Evolutionary conservation across 2,797 vertebrate genomes (phyloP).

Genomic region (Alectoris magna): DNA sequence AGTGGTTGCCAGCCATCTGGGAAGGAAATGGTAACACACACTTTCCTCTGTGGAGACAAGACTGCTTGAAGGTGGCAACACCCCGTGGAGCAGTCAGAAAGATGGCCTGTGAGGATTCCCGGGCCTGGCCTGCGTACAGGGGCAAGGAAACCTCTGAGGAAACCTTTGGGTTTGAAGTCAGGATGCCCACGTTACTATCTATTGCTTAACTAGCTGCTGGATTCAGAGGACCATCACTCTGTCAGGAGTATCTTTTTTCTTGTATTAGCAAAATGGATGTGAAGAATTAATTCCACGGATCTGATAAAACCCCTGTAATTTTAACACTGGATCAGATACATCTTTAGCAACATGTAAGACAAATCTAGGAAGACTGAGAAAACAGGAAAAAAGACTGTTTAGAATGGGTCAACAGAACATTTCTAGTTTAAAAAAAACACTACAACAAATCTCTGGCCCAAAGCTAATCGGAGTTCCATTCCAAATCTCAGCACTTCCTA

Average conservation of each 20-base stretch:
- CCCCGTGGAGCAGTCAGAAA: not conserved
- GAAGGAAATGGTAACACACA: not conserved
- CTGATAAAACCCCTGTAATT: not conserved
- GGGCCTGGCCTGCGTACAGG: not conserved
- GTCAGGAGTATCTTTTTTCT: not conserved
- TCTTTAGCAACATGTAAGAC: not conserved
- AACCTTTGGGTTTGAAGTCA: not conserved
- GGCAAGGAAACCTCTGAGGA: not conserved
- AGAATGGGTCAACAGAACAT: not conserved
- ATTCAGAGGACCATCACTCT: not conserved
- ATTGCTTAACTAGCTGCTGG: not conserved
- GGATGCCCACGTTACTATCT: not conserved
- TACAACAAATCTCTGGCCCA: not conserved
- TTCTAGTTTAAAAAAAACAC: not conserved
- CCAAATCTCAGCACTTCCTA: not conserved
- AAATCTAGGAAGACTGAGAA: not conserved
- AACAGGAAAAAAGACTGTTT: not conserved
- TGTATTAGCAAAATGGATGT: not conserved
- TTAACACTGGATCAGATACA: not conserved
- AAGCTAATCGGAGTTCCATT: not conserved
- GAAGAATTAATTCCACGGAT: not conserved
- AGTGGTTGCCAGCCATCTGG: not conserved
- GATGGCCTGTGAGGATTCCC: not conserved
- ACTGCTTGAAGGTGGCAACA: not conserved
- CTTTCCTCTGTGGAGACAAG: not conserved